Evolutionary conservation across 2,113 vertebrate genomes (phyloP).

Genomic region (Phoxinus phoxinus): DNA sequence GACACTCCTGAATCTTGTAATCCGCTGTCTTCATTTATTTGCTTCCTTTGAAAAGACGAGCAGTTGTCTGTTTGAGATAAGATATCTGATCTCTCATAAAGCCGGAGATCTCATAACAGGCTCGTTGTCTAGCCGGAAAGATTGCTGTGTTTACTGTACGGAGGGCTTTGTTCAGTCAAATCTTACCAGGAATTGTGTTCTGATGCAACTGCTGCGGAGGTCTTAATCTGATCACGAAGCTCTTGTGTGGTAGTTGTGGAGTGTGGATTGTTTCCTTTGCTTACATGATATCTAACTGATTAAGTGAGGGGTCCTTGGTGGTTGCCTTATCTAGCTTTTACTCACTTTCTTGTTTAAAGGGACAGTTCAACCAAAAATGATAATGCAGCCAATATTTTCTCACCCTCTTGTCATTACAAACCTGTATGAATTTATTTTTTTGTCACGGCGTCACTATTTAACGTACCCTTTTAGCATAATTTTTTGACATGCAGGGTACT

Average conservation of each 20-base stretch:
- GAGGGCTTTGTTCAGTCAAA: not conserved
- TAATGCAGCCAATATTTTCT: no score
- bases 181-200: not conserved
- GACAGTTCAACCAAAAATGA: not conserved
- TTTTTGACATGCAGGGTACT: no score
- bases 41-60: constrained; percentile 30
- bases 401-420: not conserved
- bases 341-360: not conserved
- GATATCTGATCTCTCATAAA: constrained; percentile 40
- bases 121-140: not conserved
- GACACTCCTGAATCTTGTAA: constrained; percentile 34
- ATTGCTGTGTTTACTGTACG: not conserved
- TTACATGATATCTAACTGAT: constrained; percentile 15
- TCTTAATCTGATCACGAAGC: constrained; percentile 5
- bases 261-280: not conserved
- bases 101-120: not conserved
- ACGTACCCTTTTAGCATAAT: no score
- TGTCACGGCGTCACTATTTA: no score
- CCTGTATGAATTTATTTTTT: not conserved
- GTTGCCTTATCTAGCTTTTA: not conserved
- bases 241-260: not conserved
- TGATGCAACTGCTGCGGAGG: not conserved
- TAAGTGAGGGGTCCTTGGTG: constrained; percentile 11
- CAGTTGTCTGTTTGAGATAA: constrained; percentile 53
- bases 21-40: constrained; percentile 21